Percentiles rank a stretch among this genome's conserved stretches.
These are phyloP conservation scores for Anodontia alba DNA, from an alignment of 2,888 invertebrate genomes.

Conservation along the genomic window DNA sequence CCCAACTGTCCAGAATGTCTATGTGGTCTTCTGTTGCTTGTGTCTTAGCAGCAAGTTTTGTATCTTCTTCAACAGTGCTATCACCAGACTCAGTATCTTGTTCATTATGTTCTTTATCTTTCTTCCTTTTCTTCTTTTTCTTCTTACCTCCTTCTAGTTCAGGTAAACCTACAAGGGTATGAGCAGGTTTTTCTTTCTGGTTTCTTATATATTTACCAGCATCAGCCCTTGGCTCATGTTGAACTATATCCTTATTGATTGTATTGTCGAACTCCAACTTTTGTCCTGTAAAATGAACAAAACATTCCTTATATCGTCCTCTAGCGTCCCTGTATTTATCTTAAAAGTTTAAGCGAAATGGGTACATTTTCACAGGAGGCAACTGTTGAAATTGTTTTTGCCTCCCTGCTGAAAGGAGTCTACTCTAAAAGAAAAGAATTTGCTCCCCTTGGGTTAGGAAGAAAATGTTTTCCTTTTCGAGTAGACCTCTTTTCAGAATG, in stretches of 20 bases:
- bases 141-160: background rate
- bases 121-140: slow-evolving; percentile 37
- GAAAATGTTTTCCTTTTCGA: too few relatives aligned
- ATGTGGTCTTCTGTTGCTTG: background rate
- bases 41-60: background rate
- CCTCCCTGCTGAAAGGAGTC: too few relatives aligned
- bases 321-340: too few relatives aligned
- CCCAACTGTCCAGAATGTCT: background rate
- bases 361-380: too few relatives aligned
- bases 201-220: background rate
- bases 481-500: too few relatives aligned
- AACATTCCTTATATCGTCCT: too few relatives aligned
- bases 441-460: too few relatives aligned
- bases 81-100: background rate
- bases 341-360: too few relatives aligned
- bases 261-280: slow-evolving; percentile 10
- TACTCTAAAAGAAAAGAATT: too few relatives aligned
- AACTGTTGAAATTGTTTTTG: too few relatives aligned
- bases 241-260: background rate
- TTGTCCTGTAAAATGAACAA: background rate
- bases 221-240: background rate
- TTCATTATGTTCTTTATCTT: slow-evolving; percentile 16
- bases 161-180: background rate
- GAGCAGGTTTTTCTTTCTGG: background rate
- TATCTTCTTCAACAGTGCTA: background rate